Base-by-base conservation (phyloP, 2,888 invertebrate genomes). In the Drosophila leonis region DNA sequence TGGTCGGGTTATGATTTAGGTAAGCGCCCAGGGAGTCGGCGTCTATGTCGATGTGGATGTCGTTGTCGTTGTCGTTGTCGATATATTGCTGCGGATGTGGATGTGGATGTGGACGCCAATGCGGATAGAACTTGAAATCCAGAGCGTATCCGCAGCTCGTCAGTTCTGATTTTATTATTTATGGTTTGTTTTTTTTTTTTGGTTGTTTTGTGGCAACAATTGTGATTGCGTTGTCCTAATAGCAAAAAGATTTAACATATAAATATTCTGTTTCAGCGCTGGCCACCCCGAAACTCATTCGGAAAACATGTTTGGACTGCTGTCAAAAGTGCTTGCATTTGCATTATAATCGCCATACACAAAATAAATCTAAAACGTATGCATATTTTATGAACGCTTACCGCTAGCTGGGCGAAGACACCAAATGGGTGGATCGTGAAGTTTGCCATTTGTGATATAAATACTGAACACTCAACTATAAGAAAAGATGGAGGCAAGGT, bases 121-220 rank as follows among this genome's bases (percentile, higher is more conserved):
- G 71, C 66, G 69, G 60, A 65, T 65, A 77, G 64, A 63, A 54
- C 41, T 65, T 63, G 35, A 65, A 52, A 52, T 52, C 59, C 76
- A 62, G 35, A 48, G 77, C 57, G 80, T 54, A 64, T 37, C 52
- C 41, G 18, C 64, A 48, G 44, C 44, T 61, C 67, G 63, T 69
- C 73, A 68, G 79, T 65, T 78, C 70, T 82, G 88, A 90, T 90
- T 85, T 83, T 75, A 85, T 82, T 85, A 85, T 85, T 90, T 85
- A 90, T 90, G 77, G 73, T 20, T 66, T 67, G 63, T 4, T 46
- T 18, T 29, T 12, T 27, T 2, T 18, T 18, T 6, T n/a, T 18
- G 7, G 24, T 15, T 37, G 24, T 33, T 31, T 37, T 75, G 74
- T 55, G 86, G 71, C 57, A 31, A 29, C 54, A 66, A 82, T 62